phyloP scores from a whole-genome alignment of 2,113 vertebrate genomes.

The Indri indri region DNA sequence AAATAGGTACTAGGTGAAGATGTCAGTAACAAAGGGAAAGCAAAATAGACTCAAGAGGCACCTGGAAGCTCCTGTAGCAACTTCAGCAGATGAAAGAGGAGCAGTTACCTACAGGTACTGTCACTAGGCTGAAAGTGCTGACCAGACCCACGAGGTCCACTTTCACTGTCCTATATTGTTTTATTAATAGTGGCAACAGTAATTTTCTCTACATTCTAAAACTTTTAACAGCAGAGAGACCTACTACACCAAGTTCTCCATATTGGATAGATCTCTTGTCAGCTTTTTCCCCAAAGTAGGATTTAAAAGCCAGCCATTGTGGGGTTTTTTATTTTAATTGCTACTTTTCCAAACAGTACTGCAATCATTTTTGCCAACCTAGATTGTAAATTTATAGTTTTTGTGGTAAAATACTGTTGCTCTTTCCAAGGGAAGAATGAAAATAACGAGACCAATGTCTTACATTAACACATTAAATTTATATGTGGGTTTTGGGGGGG shows the following conservation, averaged over 20 bases:
- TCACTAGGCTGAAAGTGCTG: too few relatives aligned
- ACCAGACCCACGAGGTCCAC: background rate
- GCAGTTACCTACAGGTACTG: background rate
- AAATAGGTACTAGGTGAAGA: background rate
- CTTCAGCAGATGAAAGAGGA: too few relatives aligned
- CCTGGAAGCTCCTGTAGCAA: background rate
- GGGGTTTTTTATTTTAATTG: background rate
- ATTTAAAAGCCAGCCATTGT: background rate
- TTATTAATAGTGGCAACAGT: background rate
- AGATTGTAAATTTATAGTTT: background rate
- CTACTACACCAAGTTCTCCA: background rate
- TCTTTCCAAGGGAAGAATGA: background rate
- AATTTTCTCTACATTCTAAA: background rate
- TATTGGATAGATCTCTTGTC: background rate
- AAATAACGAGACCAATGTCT: background rate
- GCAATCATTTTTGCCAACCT: background rate
- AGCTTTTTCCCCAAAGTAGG: background rate
- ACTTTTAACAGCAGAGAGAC: background rate
- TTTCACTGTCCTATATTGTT: background rate
- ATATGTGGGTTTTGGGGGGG: too few relatives aligned
- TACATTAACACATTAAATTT: background rate
- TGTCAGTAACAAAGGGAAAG: background rate
- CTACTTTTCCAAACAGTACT: slow-evolving; percentile 26
- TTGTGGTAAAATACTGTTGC: background rate
- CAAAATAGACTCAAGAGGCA: background rate